A percentile compares a stretch with the other conserved stretches of the same genome.
Conservation (phyloP, 2,888 invertebrate species). For the Drosophila picticornis region DNA sequence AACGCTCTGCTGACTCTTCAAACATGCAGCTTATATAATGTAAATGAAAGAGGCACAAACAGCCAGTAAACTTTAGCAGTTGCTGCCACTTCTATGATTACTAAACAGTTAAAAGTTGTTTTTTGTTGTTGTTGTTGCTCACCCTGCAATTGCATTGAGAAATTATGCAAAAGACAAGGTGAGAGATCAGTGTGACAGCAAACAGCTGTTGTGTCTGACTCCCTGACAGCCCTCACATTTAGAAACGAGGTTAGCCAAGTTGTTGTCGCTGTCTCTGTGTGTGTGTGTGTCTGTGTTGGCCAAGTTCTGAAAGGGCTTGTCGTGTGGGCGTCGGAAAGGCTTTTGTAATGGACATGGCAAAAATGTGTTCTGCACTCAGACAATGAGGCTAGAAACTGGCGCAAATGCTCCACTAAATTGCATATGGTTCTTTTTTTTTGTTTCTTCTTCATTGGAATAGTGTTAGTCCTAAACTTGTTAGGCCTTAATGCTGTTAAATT, state of each 20-base stretch:
- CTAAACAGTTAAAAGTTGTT: constrained; percentile 38
- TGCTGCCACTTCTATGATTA: constrained; percentile 37
- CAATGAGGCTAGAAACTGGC: constrained; percentile 57
- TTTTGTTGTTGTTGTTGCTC: constrained; percentile 1
- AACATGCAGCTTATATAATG: constrained; percentile 52
- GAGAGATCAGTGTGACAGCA: constrained; percentile 72
- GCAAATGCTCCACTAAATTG: constrained; percentile 30
- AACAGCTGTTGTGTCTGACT: constrained; percentile 66
- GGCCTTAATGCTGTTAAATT: constrained; percentile 45
- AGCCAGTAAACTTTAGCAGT: constrained; percentile 35
- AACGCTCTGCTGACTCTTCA: constrained; percentile 64
- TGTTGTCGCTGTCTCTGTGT: constrained; percentile 23
- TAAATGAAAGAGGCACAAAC: constrained; percentile 29
- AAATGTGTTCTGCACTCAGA: constrained; percentile 37
- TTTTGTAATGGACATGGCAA: constrained; percentile 40
- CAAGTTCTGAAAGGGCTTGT: constrained; percentile 58
- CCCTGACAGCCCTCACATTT: constrained; percentile 41
- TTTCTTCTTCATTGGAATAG: constrained; percentile 1
- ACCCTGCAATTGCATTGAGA: constrained; percentile 55
- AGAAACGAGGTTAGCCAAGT: constrained; percentile 65
- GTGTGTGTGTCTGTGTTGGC: constrained; percentile 49
- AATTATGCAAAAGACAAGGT: constrained; percentile 63
- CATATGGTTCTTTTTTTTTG: constrained; percentile 4
- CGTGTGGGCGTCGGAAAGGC: constrained; percentile 55
- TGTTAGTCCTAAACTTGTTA: constrained; percentile 35